Evolutionary conservation across 2,797 vertebrate species (phyloP).

Genomic region (Momotus momota): DNA sequence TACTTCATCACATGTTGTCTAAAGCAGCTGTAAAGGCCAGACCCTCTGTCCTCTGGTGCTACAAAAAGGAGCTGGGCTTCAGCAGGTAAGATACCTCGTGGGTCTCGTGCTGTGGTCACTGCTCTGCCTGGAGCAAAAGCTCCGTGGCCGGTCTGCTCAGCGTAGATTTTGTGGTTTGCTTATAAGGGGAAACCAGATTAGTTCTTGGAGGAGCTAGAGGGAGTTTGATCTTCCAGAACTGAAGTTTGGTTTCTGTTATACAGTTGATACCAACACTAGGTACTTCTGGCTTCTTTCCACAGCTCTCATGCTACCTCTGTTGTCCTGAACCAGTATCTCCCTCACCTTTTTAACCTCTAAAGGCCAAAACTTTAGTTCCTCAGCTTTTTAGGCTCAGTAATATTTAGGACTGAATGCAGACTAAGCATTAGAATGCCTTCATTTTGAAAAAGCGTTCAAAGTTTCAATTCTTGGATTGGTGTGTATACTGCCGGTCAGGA

Average conservation of each 20-base stretch:
- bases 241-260: rapidly evolving
- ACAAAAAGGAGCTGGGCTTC: constrained; percentile 96
- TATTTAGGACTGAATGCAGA: background rate
- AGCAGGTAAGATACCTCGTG: constrained; percentile 85
- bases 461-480: background rate
- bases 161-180: rapidly evolving
- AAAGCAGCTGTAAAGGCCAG: constrained; percentile 92
- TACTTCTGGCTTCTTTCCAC: background rate
- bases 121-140: background rate
- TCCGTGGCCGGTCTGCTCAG: background rate
- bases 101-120: rapidly evolving
- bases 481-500: no score
- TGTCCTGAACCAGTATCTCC: background rate
- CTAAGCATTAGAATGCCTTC: background rate
- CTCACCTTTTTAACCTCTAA: background rate
- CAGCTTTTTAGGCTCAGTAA: background rate
- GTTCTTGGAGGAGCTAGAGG: background rate
- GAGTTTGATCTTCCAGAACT: background rate
- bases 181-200: background rate
- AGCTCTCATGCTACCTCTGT: rapidly evolving
- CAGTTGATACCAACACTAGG: rapidly evolving
- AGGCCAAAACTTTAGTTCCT: background rate
- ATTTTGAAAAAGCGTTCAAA: background rate
- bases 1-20: constrained; percentile 98
- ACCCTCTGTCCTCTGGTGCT: constrained; percentile 97